These are phyloP conservation scores for Spea multiplicata DNA, from an alignment of 2,113 vertebrate species.

Conservation along the genomic window DNA sequence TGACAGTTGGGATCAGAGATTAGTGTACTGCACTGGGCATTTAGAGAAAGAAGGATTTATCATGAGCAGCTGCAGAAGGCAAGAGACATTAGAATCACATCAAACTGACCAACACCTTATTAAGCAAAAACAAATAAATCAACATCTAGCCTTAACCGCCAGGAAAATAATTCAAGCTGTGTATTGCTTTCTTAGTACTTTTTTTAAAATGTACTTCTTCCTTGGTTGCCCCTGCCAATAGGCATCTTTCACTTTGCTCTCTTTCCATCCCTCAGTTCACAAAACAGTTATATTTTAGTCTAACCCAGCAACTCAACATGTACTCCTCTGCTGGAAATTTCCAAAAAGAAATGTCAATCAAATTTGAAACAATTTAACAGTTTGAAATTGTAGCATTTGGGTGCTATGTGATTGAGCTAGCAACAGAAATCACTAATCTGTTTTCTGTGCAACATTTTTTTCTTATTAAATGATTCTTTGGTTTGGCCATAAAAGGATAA, in stretches of 20 bases:
- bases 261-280: no score
- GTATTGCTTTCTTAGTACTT: slow-evolving; percentile 1
- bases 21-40: slow-evolving; percentile 26
- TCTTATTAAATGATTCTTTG: no score
- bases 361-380: no score
- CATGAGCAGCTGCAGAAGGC: slow-evolving; percentile 48
- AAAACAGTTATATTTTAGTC: no score
- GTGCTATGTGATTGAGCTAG: no score
- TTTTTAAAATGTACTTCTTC: neutral
- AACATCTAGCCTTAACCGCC: slow-evolving; percentile 48
- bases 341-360: no score
- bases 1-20: slow-evolving; percentile 46
- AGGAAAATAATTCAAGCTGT: slow-evolving; percentile 41
- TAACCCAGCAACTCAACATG: no score
- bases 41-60: slow-evolving; percentile 35
- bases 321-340: no score
- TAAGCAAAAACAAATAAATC: slow-evolving; percentile 50
- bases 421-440: no score
- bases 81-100: slow-evolving; percentile 46
- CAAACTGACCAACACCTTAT: slow-evolving; percentile 36
- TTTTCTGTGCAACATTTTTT: no score
- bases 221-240: neutral
- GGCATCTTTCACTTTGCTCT: neutral
- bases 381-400: no score
- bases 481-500: no score